Percentiles rank a stretch among this genome's conserved stretches.
Evolutionary conservation across 2,888 invertebrate genomes (phyloP).

Genomic region (Tillus elongatus): DNA sequence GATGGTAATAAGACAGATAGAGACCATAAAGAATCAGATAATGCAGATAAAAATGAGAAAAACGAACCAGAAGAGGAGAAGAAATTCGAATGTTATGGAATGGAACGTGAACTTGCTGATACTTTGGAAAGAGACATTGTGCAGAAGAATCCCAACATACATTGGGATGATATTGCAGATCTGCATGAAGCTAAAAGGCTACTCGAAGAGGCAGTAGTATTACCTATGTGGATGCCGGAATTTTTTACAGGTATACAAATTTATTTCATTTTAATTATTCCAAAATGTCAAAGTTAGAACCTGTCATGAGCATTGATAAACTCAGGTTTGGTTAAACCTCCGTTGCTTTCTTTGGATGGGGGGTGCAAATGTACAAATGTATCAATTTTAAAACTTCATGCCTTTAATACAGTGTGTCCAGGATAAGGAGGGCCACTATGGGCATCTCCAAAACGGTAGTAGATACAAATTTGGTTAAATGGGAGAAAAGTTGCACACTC

Average conservation of each 20-base stretch:
- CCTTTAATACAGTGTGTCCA: no score
- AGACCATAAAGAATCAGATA: constrained; percentile 56
- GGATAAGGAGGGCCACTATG: no score
- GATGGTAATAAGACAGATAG: constrained; percentile 37
- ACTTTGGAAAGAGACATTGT: constrained; percentile 87
- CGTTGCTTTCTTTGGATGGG: no score
- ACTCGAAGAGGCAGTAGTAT: constrained; percentile 92
- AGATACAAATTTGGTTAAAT: no score
- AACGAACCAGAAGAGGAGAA: constrained; percentile 58
- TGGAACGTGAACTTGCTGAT: constrained; percentile 88
- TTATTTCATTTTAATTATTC: no score
- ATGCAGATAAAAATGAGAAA: constrained; percentile 49
- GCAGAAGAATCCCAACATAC: constrained; percentile 91
- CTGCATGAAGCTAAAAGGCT: constrained; percentile 80
- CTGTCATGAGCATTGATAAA: no score
- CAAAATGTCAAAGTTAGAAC: constrained; percentile 18
- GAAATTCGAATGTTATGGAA: constrained; percentile 72
- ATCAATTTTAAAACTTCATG: no score
- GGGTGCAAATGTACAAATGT: no score
- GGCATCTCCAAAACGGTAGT: no score
- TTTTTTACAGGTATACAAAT: constrained; percentile 75
- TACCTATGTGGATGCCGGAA: constrained; percentile 97
- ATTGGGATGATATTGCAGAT: constrained; percentile 92
- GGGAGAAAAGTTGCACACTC: no score
- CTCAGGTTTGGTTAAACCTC: no score